Conservation (phyloP, 2,797 vertebrate species). For the Halcyon smyrnensis region DNA sequence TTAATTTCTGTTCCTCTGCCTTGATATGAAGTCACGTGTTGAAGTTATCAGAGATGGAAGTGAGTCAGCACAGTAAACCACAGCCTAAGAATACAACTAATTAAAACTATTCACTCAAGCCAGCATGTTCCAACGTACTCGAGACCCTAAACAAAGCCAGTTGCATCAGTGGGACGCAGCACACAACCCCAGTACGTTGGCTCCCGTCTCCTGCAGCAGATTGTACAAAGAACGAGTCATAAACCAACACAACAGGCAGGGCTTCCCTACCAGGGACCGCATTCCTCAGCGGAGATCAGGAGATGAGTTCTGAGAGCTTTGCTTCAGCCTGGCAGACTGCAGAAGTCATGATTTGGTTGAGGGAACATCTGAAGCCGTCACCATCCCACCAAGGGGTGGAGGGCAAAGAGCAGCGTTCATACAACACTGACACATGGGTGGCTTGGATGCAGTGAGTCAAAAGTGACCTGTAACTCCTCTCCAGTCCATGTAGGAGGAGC, state of each 20-base stretch:
- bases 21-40: background rate
- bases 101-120: background rate
- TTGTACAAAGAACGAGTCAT: rapidly evolving
- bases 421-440: rapidly evolving
- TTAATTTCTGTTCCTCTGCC: background rate
- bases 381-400: background rate
- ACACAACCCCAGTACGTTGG: background rate
- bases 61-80: constrained; percentile 52
- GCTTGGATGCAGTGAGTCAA: background rate
- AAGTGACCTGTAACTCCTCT: background rate
- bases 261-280: rapidly evolving
- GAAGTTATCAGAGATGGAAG: constrained; percentile 32
- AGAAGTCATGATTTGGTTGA: background rate
- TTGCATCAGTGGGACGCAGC: background rate
- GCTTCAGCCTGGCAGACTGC: background rate
- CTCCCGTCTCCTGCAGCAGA: background rate
- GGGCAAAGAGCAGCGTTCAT: background rate
- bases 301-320: background rate
- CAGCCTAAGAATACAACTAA: constrained; percentile 23
- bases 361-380: background rate
- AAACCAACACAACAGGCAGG: rapidly evolving
- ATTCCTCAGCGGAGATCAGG: background rate
- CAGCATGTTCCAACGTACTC: background rate
- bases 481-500: rapidly evolving
- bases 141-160: background rate